These are phyloP conservation scores for Samia ricini DNA, from an alignment of 1,140 invertebrate species.

Conservation along the genomic window DNA sequence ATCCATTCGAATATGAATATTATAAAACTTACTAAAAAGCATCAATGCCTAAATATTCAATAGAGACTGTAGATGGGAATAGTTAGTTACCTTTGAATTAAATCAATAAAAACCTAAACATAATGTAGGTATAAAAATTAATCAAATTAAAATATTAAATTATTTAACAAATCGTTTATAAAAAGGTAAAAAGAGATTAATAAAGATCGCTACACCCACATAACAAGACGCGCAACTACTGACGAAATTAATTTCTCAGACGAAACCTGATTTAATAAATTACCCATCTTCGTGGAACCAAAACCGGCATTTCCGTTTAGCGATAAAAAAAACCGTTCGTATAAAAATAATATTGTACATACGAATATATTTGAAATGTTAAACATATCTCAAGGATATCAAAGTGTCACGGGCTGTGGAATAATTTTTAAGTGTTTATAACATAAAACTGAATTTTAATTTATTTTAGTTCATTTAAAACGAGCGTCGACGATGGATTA, in stretches of 20 bases:
- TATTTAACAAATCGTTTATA: not conserved
- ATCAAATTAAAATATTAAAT: not conserved
- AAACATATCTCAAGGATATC: not conserved
- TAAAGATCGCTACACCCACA: slow-evolving; percentile 6
- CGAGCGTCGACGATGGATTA: too few relatives aligned
- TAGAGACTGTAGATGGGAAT: not conserved
- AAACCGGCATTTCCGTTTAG: slow-evolving; percentile 6
- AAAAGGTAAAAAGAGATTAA: slow-evolving; percentile 1
- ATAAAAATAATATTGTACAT: not conserved
- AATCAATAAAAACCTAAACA: not conserved
- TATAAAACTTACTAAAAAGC: slow-evolving; percentile 12
- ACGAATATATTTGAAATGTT: not conserved
- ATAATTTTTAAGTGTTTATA: too few relatives aligned
- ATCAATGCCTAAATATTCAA: not conserved
- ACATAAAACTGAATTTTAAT: too few relatives aligned
- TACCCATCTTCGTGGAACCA: slow-evolving; percentile 8
- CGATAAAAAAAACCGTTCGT: not conserved
- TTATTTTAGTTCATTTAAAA: too few relatives aligned
- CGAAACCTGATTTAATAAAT: not conserved
- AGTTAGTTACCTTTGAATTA: not conserved
- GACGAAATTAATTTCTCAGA: not conserved
- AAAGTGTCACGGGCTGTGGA: too few relatives aligned
- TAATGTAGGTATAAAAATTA: not conserved
- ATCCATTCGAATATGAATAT: slow-evolving; percentile 2
- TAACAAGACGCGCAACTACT: slow-evolving; percentile 6